phyloP scores from a whole-genome alignment of 2,113 vertebrate species.

The Microcebus jonahi region DNA sequence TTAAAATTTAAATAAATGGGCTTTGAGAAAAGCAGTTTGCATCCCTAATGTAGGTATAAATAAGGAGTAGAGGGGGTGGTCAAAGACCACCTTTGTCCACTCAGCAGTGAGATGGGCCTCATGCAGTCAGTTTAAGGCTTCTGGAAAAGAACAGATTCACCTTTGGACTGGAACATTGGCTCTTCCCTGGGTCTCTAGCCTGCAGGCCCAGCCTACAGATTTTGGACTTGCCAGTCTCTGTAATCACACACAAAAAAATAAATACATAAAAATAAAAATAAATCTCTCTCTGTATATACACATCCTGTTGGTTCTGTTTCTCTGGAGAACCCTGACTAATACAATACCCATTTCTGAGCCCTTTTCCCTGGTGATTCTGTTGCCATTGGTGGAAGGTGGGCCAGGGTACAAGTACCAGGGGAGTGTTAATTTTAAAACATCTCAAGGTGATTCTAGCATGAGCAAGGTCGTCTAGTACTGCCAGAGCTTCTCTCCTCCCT shows the following conservation, averaged over 20 bases:
- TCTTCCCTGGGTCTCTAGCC: not conserved
- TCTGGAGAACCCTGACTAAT: not conserved
- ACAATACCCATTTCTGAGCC: not conserved
- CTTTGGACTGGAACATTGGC: not conserved
- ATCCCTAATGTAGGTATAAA: not conserved
- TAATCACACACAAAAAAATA: not conserved
- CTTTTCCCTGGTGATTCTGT: not conserved
- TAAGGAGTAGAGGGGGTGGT: not conserved
- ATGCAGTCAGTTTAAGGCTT: not conserved
- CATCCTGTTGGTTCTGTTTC: not conserved
- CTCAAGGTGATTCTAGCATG: not conserved
- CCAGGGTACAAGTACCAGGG: not conserved
- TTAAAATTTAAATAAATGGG: not conserved
- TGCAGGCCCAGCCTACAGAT: not conserved
- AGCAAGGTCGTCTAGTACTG: not conserved
- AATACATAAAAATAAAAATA: not conserved
- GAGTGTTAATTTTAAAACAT: not conserved
- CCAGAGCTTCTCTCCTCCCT: not conserved
- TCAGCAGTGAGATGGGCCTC: not conserved
- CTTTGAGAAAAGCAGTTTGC: not conserved
- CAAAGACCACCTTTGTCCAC: not conserved
- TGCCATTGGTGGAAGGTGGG: not conserved
- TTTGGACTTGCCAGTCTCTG: not conserved
- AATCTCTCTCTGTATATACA: not conserved
- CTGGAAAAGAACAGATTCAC: not conserved